These are phyloP conservation scores for Trichogramma evanescens DNA, from an alignment of 2,888 invertebrate species.

Conservation along the genomic window DNA sequence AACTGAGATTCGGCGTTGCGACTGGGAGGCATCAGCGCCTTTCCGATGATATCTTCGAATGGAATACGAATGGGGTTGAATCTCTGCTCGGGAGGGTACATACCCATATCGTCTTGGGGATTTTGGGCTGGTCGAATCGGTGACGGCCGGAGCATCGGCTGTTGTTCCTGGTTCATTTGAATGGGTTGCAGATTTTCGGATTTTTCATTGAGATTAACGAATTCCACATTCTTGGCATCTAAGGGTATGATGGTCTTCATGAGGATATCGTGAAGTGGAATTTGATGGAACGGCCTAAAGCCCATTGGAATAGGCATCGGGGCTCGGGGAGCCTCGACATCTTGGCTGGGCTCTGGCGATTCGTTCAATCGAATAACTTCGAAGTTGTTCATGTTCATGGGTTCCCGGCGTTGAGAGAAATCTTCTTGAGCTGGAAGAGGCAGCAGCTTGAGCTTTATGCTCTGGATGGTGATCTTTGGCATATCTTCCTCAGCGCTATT, in stretches of 20 bases:
- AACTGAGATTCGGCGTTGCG: slow-evolving; percentile 8
- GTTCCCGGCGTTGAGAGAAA: not conserved
- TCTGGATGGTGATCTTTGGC: slow-evolving; percentile 21
- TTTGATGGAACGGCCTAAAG: slow-evolving; percentile 13
- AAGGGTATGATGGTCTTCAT: slow-evolving; percentile 11
- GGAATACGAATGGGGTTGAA: slow-evolving; percentile 17
- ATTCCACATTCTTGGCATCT: slow-evolving; percentile 13
- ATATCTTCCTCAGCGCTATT: slow-evolving; percentile 12
- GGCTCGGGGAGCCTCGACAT: slow-evolving; percentile 15
- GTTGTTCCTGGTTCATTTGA: not conserved
- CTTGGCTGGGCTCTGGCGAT: slow-evolving; percentile 16
- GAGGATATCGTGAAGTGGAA: slow-evolving; percentile 18
- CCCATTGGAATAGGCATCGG: slow-evolving; percentile 5
- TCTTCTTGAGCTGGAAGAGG: slow-evolving; percentile 18
- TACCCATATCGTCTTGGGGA: slow-evolving; percentile 1
- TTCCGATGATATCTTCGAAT: slow-evolving; percentile 16
- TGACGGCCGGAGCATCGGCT: not conserved
- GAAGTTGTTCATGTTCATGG: slow-evolving; percentile 4
- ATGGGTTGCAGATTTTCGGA: not conserved
- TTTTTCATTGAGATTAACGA: slow-evolving; percentile 6
- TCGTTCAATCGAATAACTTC: slow-evolving; percentile 16
- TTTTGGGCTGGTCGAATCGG: not conserved
- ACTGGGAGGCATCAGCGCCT: slow-evolving; percentile 12
- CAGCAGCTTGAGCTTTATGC: slow-evolving; percentile 16
- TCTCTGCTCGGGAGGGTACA: slow-evolving; percentile 3